Evolutionary conservation across 1,140 invertebrate genomes (phyloP), one percentile per base, ranked within the genome.

Genomic region (Papilio helenus): DNA sequence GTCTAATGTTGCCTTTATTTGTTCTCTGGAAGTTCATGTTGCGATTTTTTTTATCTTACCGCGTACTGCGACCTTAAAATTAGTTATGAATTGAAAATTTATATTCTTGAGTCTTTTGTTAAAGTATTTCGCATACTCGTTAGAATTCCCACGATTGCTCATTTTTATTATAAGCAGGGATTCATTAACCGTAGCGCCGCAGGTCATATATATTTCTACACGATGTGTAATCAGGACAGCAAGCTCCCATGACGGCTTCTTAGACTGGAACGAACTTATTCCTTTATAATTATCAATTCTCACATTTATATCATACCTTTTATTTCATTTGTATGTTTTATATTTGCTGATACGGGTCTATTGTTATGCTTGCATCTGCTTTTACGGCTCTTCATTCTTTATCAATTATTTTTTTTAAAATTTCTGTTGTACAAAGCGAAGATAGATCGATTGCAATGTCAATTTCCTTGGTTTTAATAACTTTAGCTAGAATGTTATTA

Each of bases 211-310:
- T 55, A 55, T 79, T 79, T 86, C 81, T 84, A 81, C 80, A 76
- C 79, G 83, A 88, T 85, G 82, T 85, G 78, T 87, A 89, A 88
- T 85, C 86, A 89, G 80, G 80, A 84, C 86, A 85, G 78, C 84
- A 86, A 81, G 81, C 92, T 94, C 91, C 92, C 92, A 92, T 92
- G 91, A 94, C 92, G 89, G 82, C 46, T 80, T 85, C 84, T 85
- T 90, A 82, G 85, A 90, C 87, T 93, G 90, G 91, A 88, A 94
- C 89, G 85, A 79, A 72, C 79, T 80, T 79, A 55, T 82, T 77
- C 78, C 76, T 79, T 83, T 65, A 82, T 82, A 80, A 65, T 77
- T 42, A 77, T 39, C 20, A 39, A 65, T 44, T 72, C 39, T 20
- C 39, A 72, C n/a, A 72, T 42, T 72, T n/a, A n/a, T n/a, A n/a